A percentile compares a stretch with the other conserved stretches of the same genome.
phyloP scores from a whole-genome alignment of 2,113 vertebrate genomes.

The Lepisosteus oculatus region DNA sequence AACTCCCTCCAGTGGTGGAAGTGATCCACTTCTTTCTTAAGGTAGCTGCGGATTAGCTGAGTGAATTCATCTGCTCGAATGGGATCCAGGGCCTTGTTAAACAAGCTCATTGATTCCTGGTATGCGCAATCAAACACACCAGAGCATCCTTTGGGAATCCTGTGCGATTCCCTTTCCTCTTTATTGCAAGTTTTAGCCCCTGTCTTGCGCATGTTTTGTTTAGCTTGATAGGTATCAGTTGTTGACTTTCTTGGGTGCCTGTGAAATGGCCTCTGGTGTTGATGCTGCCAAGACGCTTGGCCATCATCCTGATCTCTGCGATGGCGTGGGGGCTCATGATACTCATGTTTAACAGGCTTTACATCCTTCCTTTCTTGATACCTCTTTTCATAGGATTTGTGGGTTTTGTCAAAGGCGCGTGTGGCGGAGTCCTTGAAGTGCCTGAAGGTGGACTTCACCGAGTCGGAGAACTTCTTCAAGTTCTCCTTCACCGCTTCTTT shows the following conservation, averaged over 20 bases:
- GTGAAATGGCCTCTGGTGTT: conserved; percentile 43
- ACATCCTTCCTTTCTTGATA: conserved; percentile 54
- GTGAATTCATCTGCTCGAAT: conserved; percentile 84
- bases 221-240: conserved; percentile 44
- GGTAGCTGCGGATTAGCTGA: conserved; percentile 79
- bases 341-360: conserved; percentile 49
- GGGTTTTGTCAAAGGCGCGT: conserved; percentile 77
- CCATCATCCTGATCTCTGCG: conserved; percentile 40
- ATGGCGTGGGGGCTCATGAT: conserved; percentile 39
- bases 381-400: conserved; percentile 55
- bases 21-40: conserved; percentile 79
- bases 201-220: conserved; percentile 52
- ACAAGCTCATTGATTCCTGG: conserved; percentile 78
- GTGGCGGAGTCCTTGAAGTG: conserved; percentile 89
- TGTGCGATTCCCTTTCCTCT: conserved; percentile 34
- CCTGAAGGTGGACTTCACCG: conserved; percentile 89
- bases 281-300: conserved; percentile 51
- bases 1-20: conserved; percentile 92
- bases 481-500: conserved; percentile 96
- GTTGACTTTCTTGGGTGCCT: conserved; percentile 44
- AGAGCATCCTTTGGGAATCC: conserved; percentile 67
- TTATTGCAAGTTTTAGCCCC: conserved; percentile 43
- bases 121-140: conserved; percentile 81
- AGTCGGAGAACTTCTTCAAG: conserved; percentile 92
- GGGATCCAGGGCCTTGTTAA: conserved; percentile 77